A percentile compares a stretch with the other conserved stretches of the same genome.
Conservation (phyloP, 1,140 invertebrate genomes). For the Physella acuta region DNA sequence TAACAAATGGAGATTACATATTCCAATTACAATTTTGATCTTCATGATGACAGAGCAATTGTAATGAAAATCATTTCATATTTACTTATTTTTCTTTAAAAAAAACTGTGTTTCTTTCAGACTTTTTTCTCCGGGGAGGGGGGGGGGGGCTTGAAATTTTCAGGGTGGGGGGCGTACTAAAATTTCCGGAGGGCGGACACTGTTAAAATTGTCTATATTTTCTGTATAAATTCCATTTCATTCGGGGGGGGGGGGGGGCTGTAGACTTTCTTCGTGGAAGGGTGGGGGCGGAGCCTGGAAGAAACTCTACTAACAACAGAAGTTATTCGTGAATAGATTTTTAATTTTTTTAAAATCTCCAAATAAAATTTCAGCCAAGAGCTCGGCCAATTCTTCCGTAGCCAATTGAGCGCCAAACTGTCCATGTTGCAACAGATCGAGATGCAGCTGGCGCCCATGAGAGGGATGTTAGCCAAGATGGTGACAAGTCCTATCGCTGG, state of each 20-base stretch:
- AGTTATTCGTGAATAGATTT: background rate
- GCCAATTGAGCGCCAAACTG: background rate
- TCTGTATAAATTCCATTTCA: background rate
- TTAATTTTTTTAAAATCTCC: background rate
- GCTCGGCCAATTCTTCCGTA: background rate
- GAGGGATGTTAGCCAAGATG: background rate
- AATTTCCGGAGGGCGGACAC: background rate
- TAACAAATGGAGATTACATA: too few species aligned
- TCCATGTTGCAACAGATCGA: background rate
- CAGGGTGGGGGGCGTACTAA: too few species aligned
- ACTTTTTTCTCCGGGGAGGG: too few species aligned
- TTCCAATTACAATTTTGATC: too few species aligned
- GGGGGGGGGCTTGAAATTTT: too few species aligned
- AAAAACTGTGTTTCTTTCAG: too few species aligned
- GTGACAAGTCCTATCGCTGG: background rate
- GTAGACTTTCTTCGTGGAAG: too few species aligned
- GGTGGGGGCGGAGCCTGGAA: too few species aligned
- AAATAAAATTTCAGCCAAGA: background rate
- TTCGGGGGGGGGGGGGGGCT: too few species aligned
- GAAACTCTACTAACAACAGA: background rate
- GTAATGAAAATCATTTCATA: too few species aligned
- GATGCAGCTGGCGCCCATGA: background rate
- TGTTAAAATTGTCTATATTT: background rate
- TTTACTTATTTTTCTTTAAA: too few species aligned
- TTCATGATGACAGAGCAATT: too few species aligned